Evolutionary conservation across 1,140 invertebrate species (phyloP), one percentile per base, ranked within the genome.

Genomic region (Halictus rubicundus): DNA sequence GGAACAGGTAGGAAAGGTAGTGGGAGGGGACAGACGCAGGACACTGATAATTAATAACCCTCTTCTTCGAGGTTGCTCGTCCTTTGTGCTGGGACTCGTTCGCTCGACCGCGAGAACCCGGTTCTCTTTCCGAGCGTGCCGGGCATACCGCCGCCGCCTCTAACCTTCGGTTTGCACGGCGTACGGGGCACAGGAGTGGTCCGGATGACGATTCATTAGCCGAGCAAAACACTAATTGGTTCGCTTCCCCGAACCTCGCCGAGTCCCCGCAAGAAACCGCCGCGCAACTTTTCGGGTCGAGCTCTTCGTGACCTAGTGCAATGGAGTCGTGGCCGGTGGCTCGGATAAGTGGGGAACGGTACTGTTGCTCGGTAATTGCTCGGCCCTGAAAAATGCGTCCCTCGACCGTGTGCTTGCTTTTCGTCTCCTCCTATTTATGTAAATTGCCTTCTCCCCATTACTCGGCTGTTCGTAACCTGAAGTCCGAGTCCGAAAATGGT

Each of bases 181-280:
- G 76, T 57, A 72, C 81, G 59, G 78, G 70, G 42, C 42, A 46
- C 71, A 81, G 59, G 59, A 80, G 39, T 74, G 84, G 70, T 37
- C 71, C 74, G 80, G 78, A 87, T 79, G 80, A 87, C 87, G 86
- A 88, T 88, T 88, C 86, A 88, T 88, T 88, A 88, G 77, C 78
- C 86, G 70, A 74, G 86, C 84, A 86, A 88, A 88, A 88, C 87
- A 88, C 84, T 88, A 88, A 88, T 88, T 88, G 86, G 87, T 88
- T 80, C 84, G 86, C 80, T 88, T 88, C 84, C 80, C 68, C 72
- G 87, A 88, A 88, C 52, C 69, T 64, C n/a, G 78, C 54, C 32
- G 42, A 32, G 37, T 16, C 61, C 16, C 68, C 54, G 74, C 80
- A 82, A 85, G 83, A 86, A 82, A 82, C 71, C 52, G 64, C 59